Base-by-base conservation (phyloP, 2,888 invertebrate species). In the Cancer borealis region DNA sequence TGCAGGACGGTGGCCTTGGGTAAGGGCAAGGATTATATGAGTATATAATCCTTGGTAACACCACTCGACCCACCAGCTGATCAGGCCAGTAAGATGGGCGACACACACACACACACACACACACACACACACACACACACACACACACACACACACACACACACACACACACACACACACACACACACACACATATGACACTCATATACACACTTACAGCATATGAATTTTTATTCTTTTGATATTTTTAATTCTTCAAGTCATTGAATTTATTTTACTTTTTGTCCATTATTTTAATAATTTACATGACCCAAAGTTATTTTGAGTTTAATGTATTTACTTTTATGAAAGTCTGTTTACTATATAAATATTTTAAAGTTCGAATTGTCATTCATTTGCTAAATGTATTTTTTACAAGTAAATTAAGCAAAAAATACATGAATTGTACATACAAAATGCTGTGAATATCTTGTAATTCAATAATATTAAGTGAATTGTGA, bases 1-100 rank as follows among this genome's bases (percentile, higher is more conserved):
- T 84, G 46, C 95, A 95, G 95, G 95, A 93, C 95, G 14, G 93
- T 95, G 84, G 93, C 93, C 0, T 21, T 92, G 21, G 95, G 95
- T 39, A 39, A 92, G 17, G 95, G 95, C 5, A 39, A 54, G 10
- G 87, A 93, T 8, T 93, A 95, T 3, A 39, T 39, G 39, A 39
- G 39, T 39, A 39, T 66, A 39, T 92, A 60, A 46, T 21, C 88
- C 60, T 92, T 39, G 3, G 5, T 30, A 54, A 39, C 39, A 14
- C 84, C 14, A 39, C 3, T 4, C 1, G 17, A 30, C 6, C 39
- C 12, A 8, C 84, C 39, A 39, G 12, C 3, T 3, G 17, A 30
- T 30, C 39, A 39, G 39, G 79, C 30, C 12, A 79, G 30, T 79
- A 21, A 30, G 30, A 79, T 79, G 79, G 30, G 21, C 0, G 30